Evolutionary conservation across 2,888 invertebrate genomes (phyloP).

Genomic region (Cistogaster globosa): DNA sequence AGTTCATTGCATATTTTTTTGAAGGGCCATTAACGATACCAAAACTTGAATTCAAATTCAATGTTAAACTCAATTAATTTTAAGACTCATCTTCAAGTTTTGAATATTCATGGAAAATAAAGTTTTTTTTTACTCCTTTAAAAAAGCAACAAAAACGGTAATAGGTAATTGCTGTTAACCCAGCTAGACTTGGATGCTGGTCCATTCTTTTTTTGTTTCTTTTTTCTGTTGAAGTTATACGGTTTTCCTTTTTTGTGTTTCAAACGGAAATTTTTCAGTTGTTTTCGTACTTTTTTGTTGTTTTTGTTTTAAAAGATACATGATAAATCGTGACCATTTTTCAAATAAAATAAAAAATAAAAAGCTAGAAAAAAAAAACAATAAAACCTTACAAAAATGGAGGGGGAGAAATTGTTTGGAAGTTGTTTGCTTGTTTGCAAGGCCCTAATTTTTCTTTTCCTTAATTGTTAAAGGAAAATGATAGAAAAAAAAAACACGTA

Average conservation of each 20-base stretch:
- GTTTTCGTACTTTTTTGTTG: conserved; percentile 16
- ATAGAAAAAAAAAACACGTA: neutral
- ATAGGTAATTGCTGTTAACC: conserved; percentile 39
- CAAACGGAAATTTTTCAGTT: conserved; percentile 11
- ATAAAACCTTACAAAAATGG: conserved; percentile 6
- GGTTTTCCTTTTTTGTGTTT: neutral
- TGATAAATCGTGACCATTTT: conserved; percentile 69
- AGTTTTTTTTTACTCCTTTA: neutral
- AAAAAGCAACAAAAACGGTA: neutral
- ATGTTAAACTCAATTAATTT: conserved; percentile 50
- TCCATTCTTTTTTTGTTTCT: conserved; percentile 16
- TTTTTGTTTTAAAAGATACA: conserved; percentile 51
- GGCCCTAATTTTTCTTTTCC: conserved; percentile 54
- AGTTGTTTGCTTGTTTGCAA: conserved; percentile 29
- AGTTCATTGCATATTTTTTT: conserved; percentile 18
- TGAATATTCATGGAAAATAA: conserved; percentile 27
- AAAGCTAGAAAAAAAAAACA: no score
- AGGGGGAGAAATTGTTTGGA: conserved; percentile 54
- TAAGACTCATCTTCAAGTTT: conserved; percentile 36
- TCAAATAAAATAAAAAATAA: conserved; percentile 41
- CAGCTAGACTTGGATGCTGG: conserved; percentile 9
- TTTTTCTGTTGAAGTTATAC: no score
- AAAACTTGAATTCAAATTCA: conserved; percentile 20
- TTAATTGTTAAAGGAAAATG: conserved; percentile 35
- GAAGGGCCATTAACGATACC: conserved; percentile 52